These are phyloP conservation scores for Chloropsis hardwickii DNA, from an alignment of 2,113 vertebrate species.

Conservation along the genomic window DNA sequence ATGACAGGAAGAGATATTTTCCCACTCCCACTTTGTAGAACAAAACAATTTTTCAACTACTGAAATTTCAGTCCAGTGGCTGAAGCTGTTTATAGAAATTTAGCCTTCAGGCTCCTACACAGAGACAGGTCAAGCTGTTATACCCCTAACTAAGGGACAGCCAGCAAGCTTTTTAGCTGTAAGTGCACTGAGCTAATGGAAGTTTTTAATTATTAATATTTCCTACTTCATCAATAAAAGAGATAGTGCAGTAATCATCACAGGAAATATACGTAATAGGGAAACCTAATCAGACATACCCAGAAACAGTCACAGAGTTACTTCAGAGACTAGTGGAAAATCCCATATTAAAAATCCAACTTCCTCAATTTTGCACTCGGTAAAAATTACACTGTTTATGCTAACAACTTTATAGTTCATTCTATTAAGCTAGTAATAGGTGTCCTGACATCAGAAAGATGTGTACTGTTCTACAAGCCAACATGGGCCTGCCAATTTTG, in stretches of 20 bases:
- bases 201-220: slow-evolving; percentile 28
- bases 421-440: background rate
- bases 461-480: background rate
- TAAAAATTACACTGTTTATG: background rate
- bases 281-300: background rate
- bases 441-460: background rate
- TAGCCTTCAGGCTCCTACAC: background rate
- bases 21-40: background rate
- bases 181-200: slow-evolving; percentile 7
- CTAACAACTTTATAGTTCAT: background rate
- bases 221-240: slow-evolving; percentile 6
- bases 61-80: background rate
- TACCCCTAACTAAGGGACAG: background rate
- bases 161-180: background rate
- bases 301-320: background rate
- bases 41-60: background rate
- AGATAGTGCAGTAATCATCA: background rate
- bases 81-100: background rate
- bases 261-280: background rate
- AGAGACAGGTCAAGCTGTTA: background rate
- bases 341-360: background rate
- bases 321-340: background rate
- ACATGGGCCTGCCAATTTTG: background rate
- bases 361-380: background rate
- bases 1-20: background rate